Conservation (phyloP, 1,140 invertebrate species). For the Melipona quadrifasciata region DNA sequence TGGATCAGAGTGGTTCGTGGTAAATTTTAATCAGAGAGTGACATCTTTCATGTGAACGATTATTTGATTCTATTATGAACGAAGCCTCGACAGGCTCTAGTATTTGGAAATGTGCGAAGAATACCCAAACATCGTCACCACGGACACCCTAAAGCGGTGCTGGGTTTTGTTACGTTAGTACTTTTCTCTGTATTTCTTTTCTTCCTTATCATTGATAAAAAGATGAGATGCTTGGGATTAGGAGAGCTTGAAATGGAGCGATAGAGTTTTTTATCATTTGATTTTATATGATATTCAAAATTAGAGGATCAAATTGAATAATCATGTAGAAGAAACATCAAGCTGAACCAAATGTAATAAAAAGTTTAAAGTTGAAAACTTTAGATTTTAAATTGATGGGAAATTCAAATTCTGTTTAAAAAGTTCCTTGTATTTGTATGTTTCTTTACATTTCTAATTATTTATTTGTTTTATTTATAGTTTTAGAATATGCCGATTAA, state of each 20-base stretch:
- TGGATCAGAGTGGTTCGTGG: not conserved
- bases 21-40: conserved; percentile 6
- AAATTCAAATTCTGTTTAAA: too few species aligned
- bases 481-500: not conserved
- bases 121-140: conserved; percentile 68
- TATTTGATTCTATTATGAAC: conserved; percentile 50
- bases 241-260: not conserved
- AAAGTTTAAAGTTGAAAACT: not conserved
- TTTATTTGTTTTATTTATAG: not conserved
- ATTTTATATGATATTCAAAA: not conserved
- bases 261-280: not conserved
- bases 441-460: too few species aligned
- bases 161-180: conserved; percentile 75
- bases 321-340: not conserved
- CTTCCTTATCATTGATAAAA: not conserved
- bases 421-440: too few species aligned
- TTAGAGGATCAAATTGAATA: not conserved
- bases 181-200: conserved; percentile 2
- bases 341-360: not conserved
- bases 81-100: conserved; percentile 43
- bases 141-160: conserved; percentile 72
- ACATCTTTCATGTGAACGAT: conserved; percentile 33
- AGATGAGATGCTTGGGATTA: not conserved
- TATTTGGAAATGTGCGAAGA: conserved; percentile 82
- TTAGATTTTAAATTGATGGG: not conserved